A percentile compares a stretch with the other conserved stretches of the same genome.
phyloP scores from a whole-genome alignment of 2,888 invertebrate species.

The Lithosia quadra region DNA sequence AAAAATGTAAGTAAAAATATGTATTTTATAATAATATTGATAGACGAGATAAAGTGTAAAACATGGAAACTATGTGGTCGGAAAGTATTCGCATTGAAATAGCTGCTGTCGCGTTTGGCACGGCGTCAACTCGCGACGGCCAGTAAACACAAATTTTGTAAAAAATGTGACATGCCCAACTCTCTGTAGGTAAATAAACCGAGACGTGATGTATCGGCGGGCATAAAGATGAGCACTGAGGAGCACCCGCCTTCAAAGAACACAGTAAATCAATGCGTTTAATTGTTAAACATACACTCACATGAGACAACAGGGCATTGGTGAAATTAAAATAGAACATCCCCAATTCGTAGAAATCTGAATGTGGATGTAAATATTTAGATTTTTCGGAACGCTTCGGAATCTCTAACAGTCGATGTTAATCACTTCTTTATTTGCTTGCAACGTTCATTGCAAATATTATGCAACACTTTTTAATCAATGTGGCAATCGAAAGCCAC shows the following conservation, averaged over 20 bases:
- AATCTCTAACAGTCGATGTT: conserved; percentile 7
- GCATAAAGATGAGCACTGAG: conserved; percentile 57
- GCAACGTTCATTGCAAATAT: neutral
- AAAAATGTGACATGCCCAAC: conserved; percentile 71
- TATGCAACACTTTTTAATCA: neutral
- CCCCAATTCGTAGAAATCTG: conserved; percentile 24
- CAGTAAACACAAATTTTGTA: conserved; percentile 70
- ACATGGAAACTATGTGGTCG: conserved; percentile 41
- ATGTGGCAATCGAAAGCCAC: neutral
- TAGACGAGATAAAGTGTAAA: conserved; percentile 32
- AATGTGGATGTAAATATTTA: conserved; percentile 14
- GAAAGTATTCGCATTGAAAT: conserved; percentile 69
- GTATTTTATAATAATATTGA: conserved; percentile 38
- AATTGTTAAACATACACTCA: conserved; percentile 63
- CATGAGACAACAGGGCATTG: conserved; percentile 33
- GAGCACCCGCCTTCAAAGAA: conserved; percentile 69
- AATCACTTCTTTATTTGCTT: conserved; percentile 1
- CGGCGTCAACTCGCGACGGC: conserved; percentile 67
- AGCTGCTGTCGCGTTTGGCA: conserved; percentile 79
- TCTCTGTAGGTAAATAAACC: conserved; percentile 69
- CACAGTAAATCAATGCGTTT: conserved; percentile 61
- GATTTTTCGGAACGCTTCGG: neutral
- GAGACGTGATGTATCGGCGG: conserved; percentile 60
- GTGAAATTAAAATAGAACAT: conserved; percentile 34
- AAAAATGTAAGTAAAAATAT: conserved; percentile 31